Conservation (phyloP, 1,140 invertebrate species). For the Harpegnathos saltator region DNA sequence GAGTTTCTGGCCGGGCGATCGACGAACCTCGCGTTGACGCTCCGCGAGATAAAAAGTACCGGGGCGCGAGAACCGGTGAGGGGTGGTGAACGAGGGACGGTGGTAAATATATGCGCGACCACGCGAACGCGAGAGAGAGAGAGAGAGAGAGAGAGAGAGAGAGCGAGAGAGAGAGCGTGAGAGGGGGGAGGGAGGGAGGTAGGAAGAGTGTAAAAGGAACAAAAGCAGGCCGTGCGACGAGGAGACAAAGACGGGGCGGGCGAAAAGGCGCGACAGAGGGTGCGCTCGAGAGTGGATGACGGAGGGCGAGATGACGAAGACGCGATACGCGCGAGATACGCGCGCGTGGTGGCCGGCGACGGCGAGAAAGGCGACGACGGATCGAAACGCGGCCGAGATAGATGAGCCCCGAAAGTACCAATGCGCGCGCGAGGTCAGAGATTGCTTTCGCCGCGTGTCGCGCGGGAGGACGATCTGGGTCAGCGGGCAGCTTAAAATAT, state of each 20-base stretch:
- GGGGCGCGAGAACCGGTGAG: not conserved
- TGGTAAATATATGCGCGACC: constrained; percentile 10
- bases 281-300: constrained; percentile 16
- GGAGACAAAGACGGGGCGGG: not conserved
- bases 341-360: not conserved
- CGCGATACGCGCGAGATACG: constrained; percentile 5
- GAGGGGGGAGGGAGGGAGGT: not conserved
- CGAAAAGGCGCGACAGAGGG: not conserved
- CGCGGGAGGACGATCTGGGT: constrained; percentile 82
- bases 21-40: constrained; percentile 37
- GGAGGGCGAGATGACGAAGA: constrained; percentile 18
- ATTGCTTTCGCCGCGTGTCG: constrained; percentile 73
- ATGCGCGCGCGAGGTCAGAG: constrained; percentile 46
- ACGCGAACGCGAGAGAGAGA: too few species aligned
- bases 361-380: not conserved
- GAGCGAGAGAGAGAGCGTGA: not conserved
- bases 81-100: constrained; percentile 2
- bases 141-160: not conserved
- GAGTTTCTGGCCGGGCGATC: constrained; percentile 63
- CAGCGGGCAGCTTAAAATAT: constrained; percentile 83
- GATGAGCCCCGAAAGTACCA: constrained; percentile 55
- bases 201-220: not conserved
- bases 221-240: not conserved
- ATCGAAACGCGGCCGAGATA: constrained; percentile 20
- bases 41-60: constrained; percentile 48